A percentile compares a stretch with the other conserved stretches of the same genome.
These are phyloP conservation scores for Orgyia antiqua DNA, from an alignment of 2,888 invertebrate genomes.

Conservation along the genomic window DNA sequence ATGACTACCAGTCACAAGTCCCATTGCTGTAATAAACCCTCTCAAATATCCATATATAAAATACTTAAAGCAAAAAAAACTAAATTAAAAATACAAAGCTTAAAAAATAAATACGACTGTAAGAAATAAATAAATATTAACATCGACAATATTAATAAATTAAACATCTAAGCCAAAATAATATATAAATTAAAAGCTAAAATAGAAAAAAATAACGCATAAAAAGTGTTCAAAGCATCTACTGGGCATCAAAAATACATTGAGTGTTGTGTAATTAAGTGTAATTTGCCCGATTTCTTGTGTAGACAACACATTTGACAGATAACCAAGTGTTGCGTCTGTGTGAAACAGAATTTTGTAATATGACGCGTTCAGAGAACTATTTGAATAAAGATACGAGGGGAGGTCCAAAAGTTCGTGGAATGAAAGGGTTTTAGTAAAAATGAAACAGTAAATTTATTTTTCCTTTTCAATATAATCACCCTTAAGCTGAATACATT, in stretches of 20 bases:
- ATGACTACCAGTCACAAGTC: too few relatives aligned
- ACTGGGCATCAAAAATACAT: conserved; percentile 26
- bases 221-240: conserved; percentile 32
- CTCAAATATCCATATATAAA: too few relatives aligned
- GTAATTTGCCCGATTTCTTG: background rate
- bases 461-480: too few relatives aligned
- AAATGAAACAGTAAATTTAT: too few relatives aligned
- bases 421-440: too few relatives aligned
- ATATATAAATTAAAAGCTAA: conserved; percentile 38
- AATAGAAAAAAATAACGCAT: conserved; percentile 22
- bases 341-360: background rate
- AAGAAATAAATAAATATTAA: conserved; percentile 23
- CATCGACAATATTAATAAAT: conserved; percentile 34
- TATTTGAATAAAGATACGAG: too few relatives aligned
- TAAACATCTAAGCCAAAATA: conserved; percentile 36
- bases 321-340: background rate
- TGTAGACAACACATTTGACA: background rate
- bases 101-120: conserved; percentile 2
- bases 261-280: background rate
- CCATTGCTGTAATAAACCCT: too few relatives aligned
- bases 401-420: too few relatives aligned
- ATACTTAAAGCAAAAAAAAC: too few relatives aligned
- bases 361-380: too few relatives aligned
- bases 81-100: background rate
- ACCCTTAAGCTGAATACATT: too few relatives aligned